These are phyloP conservation scores for Neodiprion lecontei DNA, from an alignment of 1,140 invertebrate species.

Conservation along the genomic window DNA sequence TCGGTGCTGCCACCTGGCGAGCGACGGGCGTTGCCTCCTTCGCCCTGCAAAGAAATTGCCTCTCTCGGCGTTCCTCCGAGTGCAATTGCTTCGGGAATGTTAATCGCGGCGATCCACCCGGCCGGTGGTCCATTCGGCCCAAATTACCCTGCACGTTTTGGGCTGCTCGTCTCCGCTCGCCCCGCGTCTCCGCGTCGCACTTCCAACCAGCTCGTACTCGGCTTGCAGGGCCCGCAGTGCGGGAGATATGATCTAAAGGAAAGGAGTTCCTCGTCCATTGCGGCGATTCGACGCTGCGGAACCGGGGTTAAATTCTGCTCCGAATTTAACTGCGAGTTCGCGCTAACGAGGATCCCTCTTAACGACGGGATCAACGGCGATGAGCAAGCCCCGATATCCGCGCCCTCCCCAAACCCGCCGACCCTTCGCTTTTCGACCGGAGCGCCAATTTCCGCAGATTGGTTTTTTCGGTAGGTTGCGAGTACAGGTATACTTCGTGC, in stretches of 20 bases:
- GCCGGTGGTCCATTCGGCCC: conserved; percentile 43
- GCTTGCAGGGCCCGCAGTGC: too few species aligned
- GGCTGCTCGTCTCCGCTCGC: conserved; percentile 25
- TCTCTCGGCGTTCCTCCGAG: conserved; percentile 32
- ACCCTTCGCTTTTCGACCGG: conserved; percentile 54
- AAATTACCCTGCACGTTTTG: conserved; percentile 40
- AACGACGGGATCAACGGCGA: conserved; percentile 56
- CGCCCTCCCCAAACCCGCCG: conserved; percentile 47
- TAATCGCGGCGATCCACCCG: conserved; percentile 40
- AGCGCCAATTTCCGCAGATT: conserved; percentile 60
- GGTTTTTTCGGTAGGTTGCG: conserved; percentile 31
- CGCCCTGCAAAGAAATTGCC: conserved; percentile 45
- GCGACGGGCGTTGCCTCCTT: conserved; percentile 7
- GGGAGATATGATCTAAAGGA: too few species aligned
- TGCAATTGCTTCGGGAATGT: conserved; percentile 55
- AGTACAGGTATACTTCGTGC: background rate
- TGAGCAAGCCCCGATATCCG: conserved; percentile 47
- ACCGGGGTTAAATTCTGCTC: background rate
- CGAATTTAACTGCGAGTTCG: conserved; percentile 19
- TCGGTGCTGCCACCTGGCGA: conserved; percentile 43
- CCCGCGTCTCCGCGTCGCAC: conserved; percentile 13
- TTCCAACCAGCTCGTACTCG: too few species aligned
- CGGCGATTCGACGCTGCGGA: background rate
- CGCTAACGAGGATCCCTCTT: conserved; percentile 60
- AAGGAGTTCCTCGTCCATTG: background rate